Base-by-base conservation (phyloP, 2,113 vertebrate species). In the Rhabdornis inornatus region DNA sequence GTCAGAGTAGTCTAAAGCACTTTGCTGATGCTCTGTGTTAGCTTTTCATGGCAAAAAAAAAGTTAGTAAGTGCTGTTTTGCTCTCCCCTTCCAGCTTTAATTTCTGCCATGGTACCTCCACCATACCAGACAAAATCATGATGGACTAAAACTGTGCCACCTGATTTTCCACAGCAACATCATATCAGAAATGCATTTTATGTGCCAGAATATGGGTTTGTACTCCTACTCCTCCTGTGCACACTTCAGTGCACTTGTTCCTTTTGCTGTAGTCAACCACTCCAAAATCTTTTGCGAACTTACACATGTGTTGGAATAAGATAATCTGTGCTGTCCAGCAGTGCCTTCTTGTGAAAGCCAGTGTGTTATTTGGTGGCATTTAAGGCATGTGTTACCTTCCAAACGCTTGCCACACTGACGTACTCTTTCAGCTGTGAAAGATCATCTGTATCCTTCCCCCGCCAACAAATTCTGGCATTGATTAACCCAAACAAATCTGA, bases 401-500 rank as follows among this genome's bases (percentile, higher is more conserved):
- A 82, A 82, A 68, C 3, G 0, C 63, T 96, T 82, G 56, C 92
- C 90, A 65, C 56, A 22, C 53, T 92, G 85, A 88, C 25, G 17
- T 65, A 79, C 28, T 81, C 44, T 87, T 94, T 89, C 72, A 91
- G 8, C 68, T 93, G 66, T 59, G 85, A 85, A 87, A 91, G 84
- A 93, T 96, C 83, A 83, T 93, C 90, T 94, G 88, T 82, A 53
- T 76, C 92, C 20, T 86, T 92, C 84, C 63, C 55, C 61, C 39
- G 86, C 93, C 94, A 97, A 82, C 78, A 76, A 90, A 93, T 87
- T 50, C 94, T 95, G 89, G 95, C 94, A 22, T 66, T 70, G 84
- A 94, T 89, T 91, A 96, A 94, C 89, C 74, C 84, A 96, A 96
- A 96, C 92, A 96, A 94, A 96, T 90, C 66, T 96, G 95, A 96